Conservation (phyloP, 1,140 invertebrate genomes). For the Bicyclus anynana region DNA sequence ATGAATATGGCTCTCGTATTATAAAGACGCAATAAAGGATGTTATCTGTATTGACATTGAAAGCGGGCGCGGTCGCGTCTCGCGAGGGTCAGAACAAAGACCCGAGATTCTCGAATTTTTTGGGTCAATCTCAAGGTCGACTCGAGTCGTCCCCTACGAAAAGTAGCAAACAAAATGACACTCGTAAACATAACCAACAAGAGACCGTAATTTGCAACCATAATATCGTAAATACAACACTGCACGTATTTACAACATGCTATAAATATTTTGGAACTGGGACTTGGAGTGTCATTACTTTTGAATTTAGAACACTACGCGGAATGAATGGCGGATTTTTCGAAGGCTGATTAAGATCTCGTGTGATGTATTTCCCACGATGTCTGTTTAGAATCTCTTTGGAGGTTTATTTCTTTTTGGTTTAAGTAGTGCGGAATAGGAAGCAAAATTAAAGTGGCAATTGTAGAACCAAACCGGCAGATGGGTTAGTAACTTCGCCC, state of each 20-base stretch:
- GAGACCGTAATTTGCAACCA: slow-evolving; percentile 13
- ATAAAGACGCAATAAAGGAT: slow-evolving; percentile 36
- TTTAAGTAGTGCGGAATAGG: too few relatives aligned
- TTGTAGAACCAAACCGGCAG: too few relatives aligned
- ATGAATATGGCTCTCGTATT: slow-evolving; percentile 32
- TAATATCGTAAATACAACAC: slow-evolving; percentile 9
- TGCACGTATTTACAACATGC: slow-evolving; percentile 4
- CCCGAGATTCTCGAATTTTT: slow-evolving; percentile 37
- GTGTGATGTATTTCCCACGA: not conserved
- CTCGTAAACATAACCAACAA: slow-evolving; percentile 25
- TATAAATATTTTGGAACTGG: slow-evolving; percentile 11
- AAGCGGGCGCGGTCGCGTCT: slow-evolving; percentile 34
- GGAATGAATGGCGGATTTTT: not conserved
- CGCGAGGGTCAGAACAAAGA: slow-evolving; percentile 55
- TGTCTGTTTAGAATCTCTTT: not conserved
- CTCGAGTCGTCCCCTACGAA: slow-evolving; percentile 12
- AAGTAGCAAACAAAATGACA: slow-evolving; percentile 12
- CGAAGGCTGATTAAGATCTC: not conserved
- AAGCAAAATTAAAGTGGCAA: too few relatives aligned
- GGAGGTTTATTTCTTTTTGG: not conserved
- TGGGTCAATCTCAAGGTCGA: slow-evolving; percentile 55
- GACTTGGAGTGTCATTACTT: not conserved
- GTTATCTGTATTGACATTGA: slow-evolving; percentile 42
- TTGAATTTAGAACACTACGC: not conserved
- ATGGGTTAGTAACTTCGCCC: too few relatives aligned